These are phyloP conservation scores for Nicator chloris DNA, from an alignment of 2,113 vertebrate genomes.

Conservation along the genomic window DNA sequence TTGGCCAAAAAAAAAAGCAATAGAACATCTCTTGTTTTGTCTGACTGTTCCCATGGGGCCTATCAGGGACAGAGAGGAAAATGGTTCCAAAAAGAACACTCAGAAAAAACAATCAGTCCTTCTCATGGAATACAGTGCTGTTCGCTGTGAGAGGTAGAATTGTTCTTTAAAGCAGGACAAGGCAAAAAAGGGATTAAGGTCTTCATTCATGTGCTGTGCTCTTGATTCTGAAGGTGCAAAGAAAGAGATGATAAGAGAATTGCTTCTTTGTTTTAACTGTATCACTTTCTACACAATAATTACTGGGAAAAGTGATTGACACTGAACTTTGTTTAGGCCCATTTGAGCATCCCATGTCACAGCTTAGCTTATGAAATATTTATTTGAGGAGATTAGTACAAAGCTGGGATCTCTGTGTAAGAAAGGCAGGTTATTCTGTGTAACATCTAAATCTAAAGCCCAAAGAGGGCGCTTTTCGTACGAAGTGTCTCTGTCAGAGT, in stretches of 20 bases:
- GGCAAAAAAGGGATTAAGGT: background rate
- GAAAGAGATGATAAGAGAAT: background rate
- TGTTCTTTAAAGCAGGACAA: background rate
- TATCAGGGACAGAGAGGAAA: background rate
- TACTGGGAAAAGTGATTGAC: background rate
- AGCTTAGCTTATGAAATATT: background rate
- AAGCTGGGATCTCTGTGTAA: background rate
- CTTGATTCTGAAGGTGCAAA: background rate
- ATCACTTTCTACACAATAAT: background rate
- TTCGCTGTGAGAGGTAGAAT: background rate
- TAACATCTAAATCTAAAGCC: background rate
- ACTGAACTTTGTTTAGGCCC: background rate
- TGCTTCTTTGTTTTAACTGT: background rate
- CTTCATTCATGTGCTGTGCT: background rate
- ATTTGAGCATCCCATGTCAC: background rate
- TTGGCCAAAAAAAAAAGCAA: background rate
- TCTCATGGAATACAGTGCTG: background rate
- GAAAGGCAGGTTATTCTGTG: background rate
- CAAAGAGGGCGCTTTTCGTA: background rate
- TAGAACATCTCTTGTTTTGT: conserved; percentile 8
- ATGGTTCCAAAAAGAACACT: background rate
- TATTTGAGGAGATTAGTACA: background rate
- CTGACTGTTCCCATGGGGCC: background rate
- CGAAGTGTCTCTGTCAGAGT: background rate
- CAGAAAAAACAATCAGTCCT: background rate